Evolutionary conservation across 2,888 invertebrate genomes (phyloP), one percentile per base, ranked within the genome.

Genomic region (Abscondita cerata): DNA sequence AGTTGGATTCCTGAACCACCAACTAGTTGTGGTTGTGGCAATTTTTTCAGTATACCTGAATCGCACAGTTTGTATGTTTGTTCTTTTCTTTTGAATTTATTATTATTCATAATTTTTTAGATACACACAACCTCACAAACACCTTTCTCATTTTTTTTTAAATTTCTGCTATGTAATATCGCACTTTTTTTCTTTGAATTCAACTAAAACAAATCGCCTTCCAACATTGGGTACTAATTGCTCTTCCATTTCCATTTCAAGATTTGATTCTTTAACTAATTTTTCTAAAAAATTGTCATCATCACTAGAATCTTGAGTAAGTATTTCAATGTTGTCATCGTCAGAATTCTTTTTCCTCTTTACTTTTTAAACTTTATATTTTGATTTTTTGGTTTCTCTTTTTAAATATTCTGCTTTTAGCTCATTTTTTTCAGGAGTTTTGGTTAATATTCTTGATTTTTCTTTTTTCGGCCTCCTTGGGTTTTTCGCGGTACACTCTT

Each of bases 161-260:
- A n/a, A n/a, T n/a, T n/a, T n/a, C n/a, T n/a, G n/a, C n/a, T n/a
- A n/a, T n/a, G n/a, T n/a, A n/a, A n/a, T n/a, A n/a, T n/a, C n/a
- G n/a, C n/a, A n/a, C n/a, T n/a, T n/a, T n/a, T n/a, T n/a, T n/a
- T n/a, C n/a, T n/a, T n/a, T n/a, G n/a, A n/a, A n/a, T n/a, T n/a
- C n/a, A n/a, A n/a, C n/a, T n/a, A n/a, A n/a, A n/a, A n/a, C n/a
- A n/a, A n/a, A n/a, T n/a, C n/a, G n/a, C 33, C 59, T 62, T 65
- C 55, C 56, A 59, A 33, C 6, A n/a, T 48, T 34, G 52, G 18
- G 13, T 20, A 48, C 50, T 11, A 33, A 9, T 33, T 34, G 41
- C 20, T 12, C 52, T 12, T 61, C 44, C 51, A 34, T 1, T 36
- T 53, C 61, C 31, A 50, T 61, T 65, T 62, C 62, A 8, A 33